Percentiles rank a stretch among this genome's conserved stretches.
phyloP scores from a whole-genome alignment of 92 coral and sea anemone species.

The Parazoanthus darwini region DNA sequence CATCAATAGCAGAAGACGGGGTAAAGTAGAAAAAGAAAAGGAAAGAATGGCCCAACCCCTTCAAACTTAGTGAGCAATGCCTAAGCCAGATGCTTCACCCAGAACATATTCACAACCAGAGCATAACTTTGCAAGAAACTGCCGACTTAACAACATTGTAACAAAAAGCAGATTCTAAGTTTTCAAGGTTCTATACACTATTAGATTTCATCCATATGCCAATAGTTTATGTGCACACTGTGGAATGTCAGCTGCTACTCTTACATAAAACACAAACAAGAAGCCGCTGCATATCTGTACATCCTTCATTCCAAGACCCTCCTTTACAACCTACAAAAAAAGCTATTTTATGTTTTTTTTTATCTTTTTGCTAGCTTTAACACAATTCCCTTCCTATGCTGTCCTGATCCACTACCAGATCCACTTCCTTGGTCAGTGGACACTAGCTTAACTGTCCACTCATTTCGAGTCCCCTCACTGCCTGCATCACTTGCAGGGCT shows the following conservation, averaged over 20 bases:
- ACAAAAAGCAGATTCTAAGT: background rate
- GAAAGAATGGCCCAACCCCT: background rate
- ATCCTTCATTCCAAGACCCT: constrained; percentile 7
- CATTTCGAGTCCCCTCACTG: constrained; percentile 73
- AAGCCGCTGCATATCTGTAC: constrained; percentile 13
- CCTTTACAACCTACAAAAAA: background rate
- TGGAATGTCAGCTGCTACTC: background rate
- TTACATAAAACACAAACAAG: constrained; percentile 11
- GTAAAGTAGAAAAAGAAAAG: too few species aligned
- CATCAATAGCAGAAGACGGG: background rate
- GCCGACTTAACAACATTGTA: background rate
- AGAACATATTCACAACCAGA: background rate
- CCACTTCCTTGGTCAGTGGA: constrained; percentile 76
- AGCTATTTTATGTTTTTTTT: constrained; percentile 5
- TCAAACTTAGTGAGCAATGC: background rate
- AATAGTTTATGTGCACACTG: background rate
- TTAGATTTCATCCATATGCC: background rate
- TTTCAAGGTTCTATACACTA: background rate
- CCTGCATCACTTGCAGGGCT: constrained; percentile 87
- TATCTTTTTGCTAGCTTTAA: constrained; percentile 95
- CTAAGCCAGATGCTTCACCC: background rate
- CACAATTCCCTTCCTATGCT: constrained; percentile 94
- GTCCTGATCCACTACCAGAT: constrained; percentile 73
- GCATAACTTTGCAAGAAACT: background rate
- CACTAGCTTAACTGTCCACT: constrained; percentile 97